Base-by-base conservation (phyloP, 2,888 invertebrate genomes). In the Drosophila tripunctata region DNA sequence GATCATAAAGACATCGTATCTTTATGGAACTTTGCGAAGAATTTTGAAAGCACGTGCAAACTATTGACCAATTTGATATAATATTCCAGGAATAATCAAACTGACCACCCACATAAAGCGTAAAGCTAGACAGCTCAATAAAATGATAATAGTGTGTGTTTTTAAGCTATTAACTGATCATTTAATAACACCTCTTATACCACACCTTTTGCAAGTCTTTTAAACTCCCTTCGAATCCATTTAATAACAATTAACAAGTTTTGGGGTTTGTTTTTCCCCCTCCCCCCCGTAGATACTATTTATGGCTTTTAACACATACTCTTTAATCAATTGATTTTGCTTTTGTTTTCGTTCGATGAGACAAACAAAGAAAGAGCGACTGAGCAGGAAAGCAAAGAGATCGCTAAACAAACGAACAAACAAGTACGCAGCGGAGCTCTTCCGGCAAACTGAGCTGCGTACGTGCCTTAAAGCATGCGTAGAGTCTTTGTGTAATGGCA, bases 151-250 rank as follows among this genome's bases (percentile, higher is more conserved):
- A n/a, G n/a, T n/a, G n/a, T n/a, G n/a, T n/a, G n/a, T n/a, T n/a
- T n/a, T n/a, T n/a, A n/a, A n/a, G n/a, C n/a, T n/a, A n/a, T n/a
- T n/a, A n/a, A n/a, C n/a, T n/a, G n/a, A n/a, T n/a, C 50, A 58
- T 62, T 75, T 50, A 68, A 80, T 73, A 78, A 64, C 69, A 68
- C 70, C 60, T 70, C 62, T 65, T 61, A 62, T 48, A 55, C 66
- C 64, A 69, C 77, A 78, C 72, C 50, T 5, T 7, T 15, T 30
- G 38, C 22, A 41, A 57, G 58, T 52, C 38, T 40, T 8, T 2
- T 40, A 27, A 31, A 41, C 21, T 58, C 36, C 8, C 38, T 44
- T 22, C 33, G 10, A 24, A n/a, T 14, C n/a, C 30, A 14, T 21
- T 45, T 41, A 55, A 61, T 44, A 27, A 31, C 35, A 67, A 30